These are phyloP conservation scores for Andinoacara biseriatus DNA, from an alignment of 2,113 vertebrate genomes.

Conservation along the genomic window DNA sequence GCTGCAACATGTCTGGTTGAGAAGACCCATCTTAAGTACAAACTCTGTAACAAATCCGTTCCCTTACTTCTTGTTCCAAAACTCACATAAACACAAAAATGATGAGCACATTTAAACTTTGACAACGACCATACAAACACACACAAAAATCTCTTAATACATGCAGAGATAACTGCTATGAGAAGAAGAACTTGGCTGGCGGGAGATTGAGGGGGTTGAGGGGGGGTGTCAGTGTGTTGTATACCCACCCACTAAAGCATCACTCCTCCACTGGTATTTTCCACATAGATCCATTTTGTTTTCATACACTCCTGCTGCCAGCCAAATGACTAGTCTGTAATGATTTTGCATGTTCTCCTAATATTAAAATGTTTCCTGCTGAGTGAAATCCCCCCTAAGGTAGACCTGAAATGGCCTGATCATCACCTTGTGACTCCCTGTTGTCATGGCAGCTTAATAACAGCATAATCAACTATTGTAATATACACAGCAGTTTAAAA, in stretches of 20 bases:
- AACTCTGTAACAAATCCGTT: not conserved
- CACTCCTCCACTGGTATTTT: not conserved
- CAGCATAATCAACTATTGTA: constrained; percentile 21
- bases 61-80: not conserved
- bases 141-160: not conserved
- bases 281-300: constrained; percentile 12
- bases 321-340: not conserved
- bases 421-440: constrained; percentile 54
- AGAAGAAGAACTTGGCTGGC: not conserved
- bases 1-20: not conserved
- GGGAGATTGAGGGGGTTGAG: not conserved
- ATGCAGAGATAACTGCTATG: not conserved
- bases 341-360: constrained; percentile 1
- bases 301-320: not conserved
- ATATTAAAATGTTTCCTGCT: constrained; percentile 46
- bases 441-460: constrained; percentile 61
- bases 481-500: constrained; percentile 15
- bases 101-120: not conserved
- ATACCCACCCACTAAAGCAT: not conserved
- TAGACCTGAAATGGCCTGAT: constrained; percentile 32
- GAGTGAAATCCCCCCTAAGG: constrained; percentile 9
- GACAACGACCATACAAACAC: not conserved
- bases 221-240: not conserved
- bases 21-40: not conserved
- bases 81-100: not conserved